These are phyloP conservation scores for Neodiprion fabricii DNA, from an alignment of 1,140 invertebrate species.

Conservation along the genomic window DNA sequence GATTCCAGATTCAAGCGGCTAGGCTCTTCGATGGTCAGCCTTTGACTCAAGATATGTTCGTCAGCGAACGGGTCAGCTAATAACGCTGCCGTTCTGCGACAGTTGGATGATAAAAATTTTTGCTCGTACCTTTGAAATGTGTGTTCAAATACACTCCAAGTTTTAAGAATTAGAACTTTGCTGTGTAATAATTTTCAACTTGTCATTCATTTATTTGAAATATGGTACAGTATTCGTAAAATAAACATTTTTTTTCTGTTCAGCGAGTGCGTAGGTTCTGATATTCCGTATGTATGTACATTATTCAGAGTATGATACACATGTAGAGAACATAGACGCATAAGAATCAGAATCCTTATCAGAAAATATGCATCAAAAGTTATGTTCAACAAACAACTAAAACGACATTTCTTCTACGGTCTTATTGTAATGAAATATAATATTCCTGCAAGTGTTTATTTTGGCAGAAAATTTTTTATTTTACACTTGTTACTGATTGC, in stretches of 20 bases:
- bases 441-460: too few relatives aligned
- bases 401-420: neutral
- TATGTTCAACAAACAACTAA: neutral
- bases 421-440: neutral
- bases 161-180: too few relatives aligned
- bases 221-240: constrained; percentile 4
- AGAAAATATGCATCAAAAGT: neutral
- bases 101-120: too few relatives aligned
- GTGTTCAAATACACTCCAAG: too few relatives aligned
- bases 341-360: neutral
- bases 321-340: neutral
- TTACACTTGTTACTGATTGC: neutral
- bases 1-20: too few relatives aligned
- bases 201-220: neutral
- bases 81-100: too few relatives aligned
- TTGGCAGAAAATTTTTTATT: too few relatives aligned
- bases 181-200: too few relatives aligned
- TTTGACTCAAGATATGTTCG: too few relatives aligned
- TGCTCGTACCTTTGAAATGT: too few relatives aligned
- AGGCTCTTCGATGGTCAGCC: too few relatives aligned
- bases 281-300: neutral
- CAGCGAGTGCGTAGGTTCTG: neutral
- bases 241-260: neutral
- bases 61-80: too few relatives aligned
- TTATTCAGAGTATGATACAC: neutral